Base-by-base conservation (phyloP, 2,888 invertebrate genomes). In the Ferdinandea cuprea region DNA sequence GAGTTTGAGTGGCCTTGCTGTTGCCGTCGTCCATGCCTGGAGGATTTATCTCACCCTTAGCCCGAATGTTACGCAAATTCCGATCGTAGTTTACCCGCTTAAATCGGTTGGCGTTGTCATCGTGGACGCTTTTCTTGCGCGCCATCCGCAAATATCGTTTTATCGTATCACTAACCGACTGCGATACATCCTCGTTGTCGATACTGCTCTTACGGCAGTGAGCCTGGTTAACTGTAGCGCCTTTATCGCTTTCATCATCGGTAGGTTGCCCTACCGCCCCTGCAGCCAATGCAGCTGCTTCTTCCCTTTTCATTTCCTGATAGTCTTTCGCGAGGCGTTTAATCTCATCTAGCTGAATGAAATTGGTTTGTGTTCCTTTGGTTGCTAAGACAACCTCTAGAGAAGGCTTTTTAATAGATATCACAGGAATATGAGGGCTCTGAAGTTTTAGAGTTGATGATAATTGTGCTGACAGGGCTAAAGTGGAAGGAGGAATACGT, bases 41-140 rank as follows among this genome's bases (percentile, higher is more conserved):
- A 61, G 95, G 95, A 11, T 94, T 94, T 1, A 94, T 94, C 89
- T 94, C 94, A 59, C 94, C 94, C 86, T 95, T 95, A 0, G 96
- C 94, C 88, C 95, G 96, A 79, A 97, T 97, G 86, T 96, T 96
- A 25, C 96, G 92, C 77, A 97, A 91, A 88, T 96, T 96, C 77
- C 95, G 93, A 88, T 97, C 97, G 87, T 97, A 97, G 89, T 97
- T 97, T 17, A 97, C 96, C 0, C 96, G 93, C 89, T 96, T 96
- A 88, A 97, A 97, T 59, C 95, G 93, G 88, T 96, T 96, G 2
- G 93, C 94, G 86, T 95, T 95, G 1, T 94, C 94, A 89, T 96
- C 96, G 56, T 89, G 88, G 8, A 95, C 94, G 87, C 96, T 96
- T 88, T 97, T 97, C 89, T 97, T 97, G 35, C 97, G 92, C 6